These are phyloP conservation scores for Manduca sexta DNA, from an alignment of 1,140 invertebrate genomes.

Conservation along the genomic window DNA sequence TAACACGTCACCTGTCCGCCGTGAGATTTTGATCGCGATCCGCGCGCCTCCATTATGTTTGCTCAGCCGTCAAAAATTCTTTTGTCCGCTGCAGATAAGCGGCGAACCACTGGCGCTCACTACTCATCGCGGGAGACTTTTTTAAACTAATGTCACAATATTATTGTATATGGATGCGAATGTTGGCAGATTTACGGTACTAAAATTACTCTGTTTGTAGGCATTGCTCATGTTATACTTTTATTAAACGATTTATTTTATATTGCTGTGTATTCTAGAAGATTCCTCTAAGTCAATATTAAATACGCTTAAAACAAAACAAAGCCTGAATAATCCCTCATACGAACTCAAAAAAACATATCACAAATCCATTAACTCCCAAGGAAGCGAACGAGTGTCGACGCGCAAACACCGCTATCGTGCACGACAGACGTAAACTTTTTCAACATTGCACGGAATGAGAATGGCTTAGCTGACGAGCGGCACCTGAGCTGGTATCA, in stretches of 20 bases:
- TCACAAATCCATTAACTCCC: too few species aligned
- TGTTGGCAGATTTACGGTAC: too few species aligned
- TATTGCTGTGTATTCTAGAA: too few species aligned
- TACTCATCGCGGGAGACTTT: neutral
- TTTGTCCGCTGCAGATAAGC: conserved; percentile 38
- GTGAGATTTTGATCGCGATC: conserved; percentile 26
- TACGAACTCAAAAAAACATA: neutral
- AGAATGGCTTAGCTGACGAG: conserved; percentile 36
- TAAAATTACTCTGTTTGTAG: too few species aligned
- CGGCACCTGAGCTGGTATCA: conserved; percentile 13
- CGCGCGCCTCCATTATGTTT: conserved; percentile 31
- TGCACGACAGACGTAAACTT: conserved; percentile 33
- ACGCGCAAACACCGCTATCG: conserved; percentile 30
- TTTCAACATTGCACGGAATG: conserved; percentile 32
- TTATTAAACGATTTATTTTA: too few species aligned
- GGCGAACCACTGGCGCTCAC: conserved; percentile 17
- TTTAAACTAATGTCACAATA: too few species aligned
- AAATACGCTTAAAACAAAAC: neutral
- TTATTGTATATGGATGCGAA: too few species aligned
- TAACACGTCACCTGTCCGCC: conserved; percentile 36
- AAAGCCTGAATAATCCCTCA: neutral
- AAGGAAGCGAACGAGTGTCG: neutral
- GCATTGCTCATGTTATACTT: too few species aligned
- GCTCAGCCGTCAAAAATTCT: conserved; percentile 46
- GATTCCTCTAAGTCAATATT: conserved; percentile 1